Percentiles rank a stretch among this genome's conserved stretches.
Evolutionary conservation across 2,797 vertebrate species (phyloP).

Genomic region (Gymnoscopelus braueri): DNA sequence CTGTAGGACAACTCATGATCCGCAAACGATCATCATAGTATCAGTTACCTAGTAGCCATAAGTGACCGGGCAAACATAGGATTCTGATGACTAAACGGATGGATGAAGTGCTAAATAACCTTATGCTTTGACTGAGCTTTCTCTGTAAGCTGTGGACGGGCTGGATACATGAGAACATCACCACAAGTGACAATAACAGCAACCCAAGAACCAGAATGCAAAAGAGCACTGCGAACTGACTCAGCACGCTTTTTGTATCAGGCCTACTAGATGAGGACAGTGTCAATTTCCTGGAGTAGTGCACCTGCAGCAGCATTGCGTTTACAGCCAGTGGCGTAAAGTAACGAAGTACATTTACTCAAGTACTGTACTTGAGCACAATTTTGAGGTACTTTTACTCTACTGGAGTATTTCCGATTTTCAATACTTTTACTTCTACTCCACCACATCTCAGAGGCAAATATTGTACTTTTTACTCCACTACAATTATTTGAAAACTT

Average conservation of each 20-base stretch:
- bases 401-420: no score
- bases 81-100: conserved; percentile 14
- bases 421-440: no score
- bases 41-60: no score
- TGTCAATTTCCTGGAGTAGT: conserved; percentile 12
- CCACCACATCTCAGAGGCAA: no score
- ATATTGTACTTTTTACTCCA: no score
- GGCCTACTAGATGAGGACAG: conserved; percentile 6
- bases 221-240: not conserved
- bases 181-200: not conserved
- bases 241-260: not conserved
- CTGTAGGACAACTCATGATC: conserved; percentile 2
- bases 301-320: conserved; percentile 39
- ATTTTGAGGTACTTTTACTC: no score
- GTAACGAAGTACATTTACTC: no score
- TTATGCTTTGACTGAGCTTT: conserved; percentile 22
- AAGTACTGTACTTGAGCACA: no score
- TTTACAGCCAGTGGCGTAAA: conserved; percentile 41
- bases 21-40: no score
- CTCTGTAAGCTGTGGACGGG: not conserved
- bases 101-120: conserved; percentile 21
- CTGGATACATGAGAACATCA: conserved; percentile 25
- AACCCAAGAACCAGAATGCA: not conserved
- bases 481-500: no score
- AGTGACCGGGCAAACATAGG: no score